Evolutionary conservation across 2,888 invertebrate genomes (phyloP).

Genomic region (Pteria penguin): DNA sequence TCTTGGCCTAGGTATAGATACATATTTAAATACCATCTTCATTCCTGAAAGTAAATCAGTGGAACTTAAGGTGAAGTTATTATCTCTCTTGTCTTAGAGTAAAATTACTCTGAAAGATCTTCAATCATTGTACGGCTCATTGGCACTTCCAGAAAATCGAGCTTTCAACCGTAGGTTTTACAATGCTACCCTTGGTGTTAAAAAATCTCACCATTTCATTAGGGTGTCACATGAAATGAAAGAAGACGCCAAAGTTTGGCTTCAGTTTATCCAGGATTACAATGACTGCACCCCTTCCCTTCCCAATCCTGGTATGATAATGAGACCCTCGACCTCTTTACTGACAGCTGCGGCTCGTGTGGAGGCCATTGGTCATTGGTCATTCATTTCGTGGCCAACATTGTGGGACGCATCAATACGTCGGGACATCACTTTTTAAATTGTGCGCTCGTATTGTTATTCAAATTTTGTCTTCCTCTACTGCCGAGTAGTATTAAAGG

Average conservation of each 20-base stretch:
- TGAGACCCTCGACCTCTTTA: neutral
- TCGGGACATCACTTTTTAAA: too few species aligned
- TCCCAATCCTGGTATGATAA: neutral
- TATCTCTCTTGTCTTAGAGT: too few species aligned
- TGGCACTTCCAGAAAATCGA: neutral
- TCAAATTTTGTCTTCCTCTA: too few species aligned
- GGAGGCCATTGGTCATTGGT: too few species aligned
- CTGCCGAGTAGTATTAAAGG: too few species aligned
- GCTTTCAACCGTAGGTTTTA: neutral
- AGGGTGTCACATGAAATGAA: neutral
- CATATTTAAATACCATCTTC: neutral
- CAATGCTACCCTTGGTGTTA: neutral
- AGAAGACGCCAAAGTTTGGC: neutral
- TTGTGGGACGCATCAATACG: too few species aligned
- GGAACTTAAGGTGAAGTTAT: too few species aligned
- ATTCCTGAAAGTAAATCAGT: neutral
- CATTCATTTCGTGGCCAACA: too few species aligned
- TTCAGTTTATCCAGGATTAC: neutral
- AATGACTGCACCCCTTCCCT: neutral
- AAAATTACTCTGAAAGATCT: slow-evolving; percentile 8
- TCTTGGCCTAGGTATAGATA: slow-evolving; percentile 2
- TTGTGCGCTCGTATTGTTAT: too few species aligned
- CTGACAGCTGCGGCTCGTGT: neutral
- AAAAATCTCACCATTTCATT: neutral
- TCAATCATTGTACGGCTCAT: neutral